Evolutionary conservation across 2,888 invertebrate species (phyloP), one percentile per base, ranked within the genome.

Genomic region (Drosophila robusta): DNA sequence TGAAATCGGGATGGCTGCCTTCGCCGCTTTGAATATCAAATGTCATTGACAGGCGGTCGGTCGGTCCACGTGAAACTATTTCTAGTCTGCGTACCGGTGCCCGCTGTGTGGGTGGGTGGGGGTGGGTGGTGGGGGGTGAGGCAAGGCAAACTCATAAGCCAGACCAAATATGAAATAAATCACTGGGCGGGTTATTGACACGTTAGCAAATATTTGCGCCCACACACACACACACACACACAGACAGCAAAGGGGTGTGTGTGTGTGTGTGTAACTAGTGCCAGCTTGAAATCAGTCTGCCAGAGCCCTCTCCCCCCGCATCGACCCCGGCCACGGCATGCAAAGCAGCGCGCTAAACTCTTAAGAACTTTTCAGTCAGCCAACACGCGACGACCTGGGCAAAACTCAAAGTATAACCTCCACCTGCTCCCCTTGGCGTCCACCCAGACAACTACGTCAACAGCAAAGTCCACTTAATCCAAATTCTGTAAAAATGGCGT

Each of bases 101-200:
- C 49, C n/a, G 24, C 49, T 47, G 66, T 26, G 49, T 26, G 6
- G n/a, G 9, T 7, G n/a, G 3, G 22, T 14, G n/a, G 41, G n/a
- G 8, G 16, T 7, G 7, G 18, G 41, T 2, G 1, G 6, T 4
- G 11, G 14, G 14, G 8, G 46, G 36, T 11, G 14, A 8, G 46
- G 46, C 34, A 24, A 34, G 26, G 45, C 45, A 68, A 77, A 78
- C 76, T 78, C 78, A 78, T 78, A 78, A 76, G 79, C 50, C 62
- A 73, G 78, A 80, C 81, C 83, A 85, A 85, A 85, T 89, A 85
- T 85, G 89, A 85, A 85, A 85, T 85, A 85, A 85, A 85, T 85
- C 85, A 89, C 85, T 74, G 89, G 87, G 60, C 89, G 85, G 85
- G 85, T 85, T 85, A 85, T 85, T 85, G 85, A 89, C 85, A 85